A percentile compares a stretch with the other conserved stretches of the same genome.
Conservation (phyloP, 2,797 vertebrate species). For the Gorsachius magnificus region DNA sequence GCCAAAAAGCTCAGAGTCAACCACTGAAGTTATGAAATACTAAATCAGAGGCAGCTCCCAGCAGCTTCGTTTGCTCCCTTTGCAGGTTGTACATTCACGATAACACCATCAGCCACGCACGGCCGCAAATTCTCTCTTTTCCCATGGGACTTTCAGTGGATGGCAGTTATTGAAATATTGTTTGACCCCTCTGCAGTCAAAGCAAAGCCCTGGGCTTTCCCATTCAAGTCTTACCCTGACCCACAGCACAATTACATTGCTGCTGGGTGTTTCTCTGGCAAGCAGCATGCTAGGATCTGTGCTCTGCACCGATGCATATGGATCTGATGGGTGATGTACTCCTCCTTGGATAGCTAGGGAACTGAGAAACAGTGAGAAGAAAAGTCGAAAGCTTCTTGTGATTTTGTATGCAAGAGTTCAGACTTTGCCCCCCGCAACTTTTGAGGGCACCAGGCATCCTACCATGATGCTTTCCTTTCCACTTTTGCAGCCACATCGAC, state of each 20-base stretch:
- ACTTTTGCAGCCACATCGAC: neutral
- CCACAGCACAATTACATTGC: neutral
- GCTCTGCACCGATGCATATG: fast-evolving
- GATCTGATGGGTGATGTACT: neutral
- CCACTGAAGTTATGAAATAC: slow-evolving; percentile 35
- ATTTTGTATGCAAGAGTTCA: neutral
- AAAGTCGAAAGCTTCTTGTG: neutral
- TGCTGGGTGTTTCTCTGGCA: neutral
- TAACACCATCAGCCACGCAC: neutral
- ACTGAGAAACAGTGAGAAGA: neutral
- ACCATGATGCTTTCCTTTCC: neutral
- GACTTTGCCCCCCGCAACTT: neutral
- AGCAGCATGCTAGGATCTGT: neutral
- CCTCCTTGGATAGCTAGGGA: neutral
- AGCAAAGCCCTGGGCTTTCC: slow-evolving; percentile 2
- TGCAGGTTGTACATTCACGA: neutral
- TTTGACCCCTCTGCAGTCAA: slow-evolving; percentile 22
- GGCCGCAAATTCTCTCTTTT: neutral
- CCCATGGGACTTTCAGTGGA: neutral
- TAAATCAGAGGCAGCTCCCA: slow-evolving; percentile 47
- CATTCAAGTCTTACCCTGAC: neutral
- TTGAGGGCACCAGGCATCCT: neutral
- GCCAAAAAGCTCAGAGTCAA: slow-evolving; percentile 19
- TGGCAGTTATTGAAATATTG: slow-evolving; percentile 30
- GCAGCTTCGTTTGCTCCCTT: neutral